Conservation (phyloP, 2,797 vertebrate genomes). For the Ceryle rudis region DNA sequence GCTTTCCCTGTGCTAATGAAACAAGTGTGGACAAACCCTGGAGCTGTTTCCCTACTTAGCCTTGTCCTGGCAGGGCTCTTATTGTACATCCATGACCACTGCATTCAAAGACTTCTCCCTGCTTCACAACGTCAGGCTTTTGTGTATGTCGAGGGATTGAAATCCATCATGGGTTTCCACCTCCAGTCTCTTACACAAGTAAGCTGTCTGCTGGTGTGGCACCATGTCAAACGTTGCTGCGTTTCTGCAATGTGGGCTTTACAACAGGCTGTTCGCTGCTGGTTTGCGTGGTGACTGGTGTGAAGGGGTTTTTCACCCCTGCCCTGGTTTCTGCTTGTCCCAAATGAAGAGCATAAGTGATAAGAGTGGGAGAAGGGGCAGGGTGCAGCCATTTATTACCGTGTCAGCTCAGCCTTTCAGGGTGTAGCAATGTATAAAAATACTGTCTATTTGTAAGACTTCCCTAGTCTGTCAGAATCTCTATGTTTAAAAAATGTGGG, state of each 20-base stretch:
- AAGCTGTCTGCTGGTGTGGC: fast-evolving
- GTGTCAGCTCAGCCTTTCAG: neutral
- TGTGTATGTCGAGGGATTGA: neutral
- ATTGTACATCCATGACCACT: neutral
- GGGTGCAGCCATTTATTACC: neutral
- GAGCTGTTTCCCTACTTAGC: neutral
- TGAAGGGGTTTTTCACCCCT: neutral
- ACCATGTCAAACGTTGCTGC: fast-evolving
- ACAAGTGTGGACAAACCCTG: neutral
- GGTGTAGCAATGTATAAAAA: neutral
- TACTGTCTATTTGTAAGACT: neutral
- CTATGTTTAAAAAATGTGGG: neutral
- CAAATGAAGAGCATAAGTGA: fast-evolving
- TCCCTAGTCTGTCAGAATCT: neutral
- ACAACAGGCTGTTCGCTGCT: neutral
- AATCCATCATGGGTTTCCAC: neutral
- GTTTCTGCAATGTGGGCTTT: neutral
- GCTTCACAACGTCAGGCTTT: neutral
- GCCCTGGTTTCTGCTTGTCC: neutral
- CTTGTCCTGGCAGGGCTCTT: neutral
- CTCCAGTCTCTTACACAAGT: fast-evolving
- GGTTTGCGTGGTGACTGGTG: neutral
- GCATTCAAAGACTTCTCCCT: neutral
- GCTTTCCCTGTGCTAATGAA: neutral
- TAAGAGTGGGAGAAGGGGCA: neutral